These are phyloP conservation scores for Pangasius larnaudii DNA, from an alignment of 2,797 vertebrate genomes.

Conservation along the genomic window DNA sequence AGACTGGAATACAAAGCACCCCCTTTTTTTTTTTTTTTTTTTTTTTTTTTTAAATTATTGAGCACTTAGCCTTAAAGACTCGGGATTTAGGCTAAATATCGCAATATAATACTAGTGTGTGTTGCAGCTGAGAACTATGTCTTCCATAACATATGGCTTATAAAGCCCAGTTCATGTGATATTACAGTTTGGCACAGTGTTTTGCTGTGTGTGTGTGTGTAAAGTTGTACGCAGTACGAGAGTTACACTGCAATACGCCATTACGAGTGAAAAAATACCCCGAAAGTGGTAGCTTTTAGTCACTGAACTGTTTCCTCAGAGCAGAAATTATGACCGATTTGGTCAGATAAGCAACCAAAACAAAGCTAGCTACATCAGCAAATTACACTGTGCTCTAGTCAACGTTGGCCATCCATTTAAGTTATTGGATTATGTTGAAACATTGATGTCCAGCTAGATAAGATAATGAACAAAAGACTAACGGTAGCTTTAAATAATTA, in stretches of 20 bases:
- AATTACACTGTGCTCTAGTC: background rate
- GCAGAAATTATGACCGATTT: background rate
- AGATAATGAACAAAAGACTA: background rate
- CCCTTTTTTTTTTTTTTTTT: constrained; percentile 7
- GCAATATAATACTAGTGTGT: constrained; percentile 13
- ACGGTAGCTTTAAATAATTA: background rate
- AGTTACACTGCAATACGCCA: background rate
- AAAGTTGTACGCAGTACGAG: background rate
- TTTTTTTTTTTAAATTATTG: background rate
- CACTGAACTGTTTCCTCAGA: background rate
- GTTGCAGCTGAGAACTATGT: background rate
- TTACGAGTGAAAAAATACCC: background rate
- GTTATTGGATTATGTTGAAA: background rate
- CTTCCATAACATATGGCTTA: constrained; percentile 16
- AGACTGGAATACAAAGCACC: constrained; percentile 59
- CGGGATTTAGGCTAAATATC: background rate
- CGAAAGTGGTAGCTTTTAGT: background rate
- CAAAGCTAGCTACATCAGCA: background rate
- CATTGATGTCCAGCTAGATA: background rate
- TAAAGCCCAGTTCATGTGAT: constrained; percentile 30
- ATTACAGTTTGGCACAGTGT: constrained; percentile 52
- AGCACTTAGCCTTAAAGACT: background rate
- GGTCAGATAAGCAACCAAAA: background rate
- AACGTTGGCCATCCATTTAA: background rate
- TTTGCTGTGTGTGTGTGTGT: background rate